Evolutionary conservation across 2,113 vertebrate genomes (phyloP).

Genomic region (Gadus chalcogrammus): DNA sequence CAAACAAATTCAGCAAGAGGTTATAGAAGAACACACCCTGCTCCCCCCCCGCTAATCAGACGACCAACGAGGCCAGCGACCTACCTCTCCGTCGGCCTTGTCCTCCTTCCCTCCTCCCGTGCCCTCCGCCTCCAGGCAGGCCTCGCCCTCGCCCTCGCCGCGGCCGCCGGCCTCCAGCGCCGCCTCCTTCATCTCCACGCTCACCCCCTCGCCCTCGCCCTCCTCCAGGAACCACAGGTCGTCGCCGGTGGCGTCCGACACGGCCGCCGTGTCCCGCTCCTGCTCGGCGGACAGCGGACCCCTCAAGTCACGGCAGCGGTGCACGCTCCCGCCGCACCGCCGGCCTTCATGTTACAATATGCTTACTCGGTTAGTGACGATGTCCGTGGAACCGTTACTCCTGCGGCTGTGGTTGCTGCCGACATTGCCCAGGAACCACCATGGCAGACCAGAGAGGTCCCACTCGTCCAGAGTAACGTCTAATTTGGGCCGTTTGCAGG

Average conservation of each 20-base stretch:
- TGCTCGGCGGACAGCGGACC: slow-evolving; percentile 72
- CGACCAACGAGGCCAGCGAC: background rate
- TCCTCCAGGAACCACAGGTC: slow-evolving; percentile 94
- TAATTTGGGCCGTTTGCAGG: slow-evolving; percentile 82
- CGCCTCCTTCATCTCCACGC: slow-evolving; percentile 81
- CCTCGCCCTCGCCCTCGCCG: slow-evolving; percentile 66
- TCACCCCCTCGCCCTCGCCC: slow-evolving; percentile 81
- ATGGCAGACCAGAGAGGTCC: slow-evolving; percentile 93
- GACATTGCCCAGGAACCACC: slow-evolving; percentile 98
- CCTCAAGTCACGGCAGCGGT: slow-evolving; percentile 64
- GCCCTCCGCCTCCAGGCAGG: slow-evolving; percentile 61
- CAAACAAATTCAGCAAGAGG: slow-evolving; percentile 11
- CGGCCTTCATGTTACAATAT: background rate
- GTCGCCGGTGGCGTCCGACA: slow-evolving; percentile 90
- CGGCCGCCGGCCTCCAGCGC: slow-evolving; percentile 70
- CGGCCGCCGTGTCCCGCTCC: slow-evolving; percentile 91
- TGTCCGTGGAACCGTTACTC: slow-evolving; percentile 94
- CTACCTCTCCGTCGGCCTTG: slow-evolving; percentile 67
- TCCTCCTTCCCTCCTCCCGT: slow-evolving; percentile 56
- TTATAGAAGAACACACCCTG: background rate
- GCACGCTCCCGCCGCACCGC: background rate
- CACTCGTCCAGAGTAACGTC: slow-evolving; percentile 90
- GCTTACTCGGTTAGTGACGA: slow-evolving; percentile 94
- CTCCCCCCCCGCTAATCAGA: background rate
- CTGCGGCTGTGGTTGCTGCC: slow-evolving; percentile 85